Conservation (phyloP, 2,888 invertebrate genomes). For the Helleia helle region DNA sequence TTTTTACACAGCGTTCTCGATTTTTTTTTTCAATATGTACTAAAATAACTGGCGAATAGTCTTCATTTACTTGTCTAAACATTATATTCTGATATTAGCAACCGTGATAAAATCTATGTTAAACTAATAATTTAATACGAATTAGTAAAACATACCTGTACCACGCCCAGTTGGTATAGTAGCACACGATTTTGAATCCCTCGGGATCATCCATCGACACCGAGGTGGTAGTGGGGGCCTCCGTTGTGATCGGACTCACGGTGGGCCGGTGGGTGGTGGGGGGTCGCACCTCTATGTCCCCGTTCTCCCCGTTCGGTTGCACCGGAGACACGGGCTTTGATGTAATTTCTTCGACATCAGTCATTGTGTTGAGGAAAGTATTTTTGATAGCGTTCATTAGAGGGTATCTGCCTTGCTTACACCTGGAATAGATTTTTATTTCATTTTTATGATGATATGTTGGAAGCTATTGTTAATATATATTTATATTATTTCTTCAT, state of each 20-base stretch:
- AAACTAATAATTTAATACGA: too few species aligned
- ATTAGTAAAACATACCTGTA: constrained; percentile 76
- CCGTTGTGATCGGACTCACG: constrained; percentile 32
- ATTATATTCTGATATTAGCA: too few species aligned
- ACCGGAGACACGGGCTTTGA: constrained; percentile 31
- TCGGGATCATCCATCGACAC: constrained; percentile 42
- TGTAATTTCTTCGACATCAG: constrained; percentile 30
- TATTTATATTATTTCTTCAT: too few species aligned
- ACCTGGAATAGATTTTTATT: constrained; percentile 53
- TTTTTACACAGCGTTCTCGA: too few species aligned
- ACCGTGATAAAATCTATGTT: too few species aligned
- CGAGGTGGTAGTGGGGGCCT: constrained; percentile 21
- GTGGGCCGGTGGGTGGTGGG: constrained; percentile 32
- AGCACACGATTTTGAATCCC: constrained; percentile 87
- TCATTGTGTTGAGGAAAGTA: constrained; percentile 72
- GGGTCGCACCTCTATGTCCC: constrained; percentile 57
- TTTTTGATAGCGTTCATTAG: constrained; percentile 84
- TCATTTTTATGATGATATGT: too few species aligned
- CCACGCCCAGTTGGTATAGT: constrained; percentile 97
- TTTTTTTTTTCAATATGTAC: too few species aligned
- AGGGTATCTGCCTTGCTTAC: constrained; percentile 87
- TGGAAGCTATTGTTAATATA: too few species aligned
- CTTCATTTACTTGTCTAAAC: too few species aligned
- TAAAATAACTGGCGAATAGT: too few species aligned
- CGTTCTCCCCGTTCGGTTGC: constrained; percentile 45